phyloP scores from a whole-genome alignment of 1,140 invertebrate genomes.

The Cyclargus thomasi region DNA sequence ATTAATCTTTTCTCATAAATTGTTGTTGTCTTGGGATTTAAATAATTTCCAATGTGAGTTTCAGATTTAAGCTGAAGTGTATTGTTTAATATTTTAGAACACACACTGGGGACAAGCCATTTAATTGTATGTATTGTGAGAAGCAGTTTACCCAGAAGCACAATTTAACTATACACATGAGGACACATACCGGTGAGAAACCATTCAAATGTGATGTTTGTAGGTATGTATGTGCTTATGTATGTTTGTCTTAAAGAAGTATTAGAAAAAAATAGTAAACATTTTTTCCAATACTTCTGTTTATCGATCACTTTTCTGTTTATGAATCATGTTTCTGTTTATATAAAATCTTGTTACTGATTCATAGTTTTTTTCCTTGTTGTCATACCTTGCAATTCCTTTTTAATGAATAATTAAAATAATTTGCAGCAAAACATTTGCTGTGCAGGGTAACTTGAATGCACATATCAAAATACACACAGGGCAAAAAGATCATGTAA shows the following conservation, averaged over 20 bases:
- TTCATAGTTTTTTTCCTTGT: too few species aligned
- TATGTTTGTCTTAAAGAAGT: not conserved
- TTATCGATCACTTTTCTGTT: too few species aligned
- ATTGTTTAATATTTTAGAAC: slow-evolving; percentile 51
- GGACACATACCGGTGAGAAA: slow-evolving; percentile 87
- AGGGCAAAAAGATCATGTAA: slow-evolving; percentile 78
- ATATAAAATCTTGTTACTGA: too few species aligned
- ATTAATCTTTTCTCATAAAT: too few species aligned
- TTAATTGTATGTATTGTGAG: slow-evolving; percentile 83
- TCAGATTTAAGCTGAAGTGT: slow-evolving; percentile 6
- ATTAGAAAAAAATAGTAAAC: too few species aligned
- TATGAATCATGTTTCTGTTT: too few species aligned
- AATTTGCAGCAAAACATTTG: slow-evolving; percentile 75
- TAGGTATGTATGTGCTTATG: slow-evolving; percentile 58
- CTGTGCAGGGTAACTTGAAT: slow-evolving; percentile 76
- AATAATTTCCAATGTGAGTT: too few species aligned
- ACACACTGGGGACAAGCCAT: slow-evolving; percentile 80
- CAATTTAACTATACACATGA: slow-evolving; percentile 89
- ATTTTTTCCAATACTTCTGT: too few species aligned
- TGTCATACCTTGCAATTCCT: too few species aligned
- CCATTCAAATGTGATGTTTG: slow-evolving; percentile 90
- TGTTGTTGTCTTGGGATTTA: too few species aligned
- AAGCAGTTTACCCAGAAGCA: slow-evolving; percentile 89
- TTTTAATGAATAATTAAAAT: too few species aligned
- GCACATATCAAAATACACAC: slow-evolving; percentile 77